Conservation (phyloP, 2,797 vertebrate species). For the Apogon talboti region DNA sequence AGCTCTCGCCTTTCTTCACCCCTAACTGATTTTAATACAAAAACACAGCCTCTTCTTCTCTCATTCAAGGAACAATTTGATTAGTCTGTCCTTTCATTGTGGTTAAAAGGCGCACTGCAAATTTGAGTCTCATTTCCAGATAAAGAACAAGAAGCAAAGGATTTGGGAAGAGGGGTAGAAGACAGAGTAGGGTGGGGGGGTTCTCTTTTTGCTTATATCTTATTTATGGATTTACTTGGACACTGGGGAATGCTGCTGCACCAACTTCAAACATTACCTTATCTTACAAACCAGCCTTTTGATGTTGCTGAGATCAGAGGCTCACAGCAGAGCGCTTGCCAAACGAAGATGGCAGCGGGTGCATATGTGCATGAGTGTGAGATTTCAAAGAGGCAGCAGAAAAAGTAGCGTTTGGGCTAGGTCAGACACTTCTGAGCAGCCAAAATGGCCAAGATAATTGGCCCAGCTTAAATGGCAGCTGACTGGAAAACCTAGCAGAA, state of each 20-base stretch:
- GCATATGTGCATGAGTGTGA: conserved; percentile 87
- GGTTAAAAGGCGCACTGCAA: conserved; percentile 82
- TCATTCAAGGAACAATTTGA: conserved; percentile 78
- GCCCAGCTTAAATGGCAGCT: conserved; percentile 89
- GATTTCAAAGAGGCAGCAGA: conserved; percentile 90
- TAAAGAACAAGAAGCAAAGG: conserved; percentile 66
- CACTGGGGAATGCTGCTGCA: conserved; percentile 90
- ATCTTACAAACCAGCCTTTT: conserved; percentile 98
- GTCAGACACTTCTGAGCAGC: conserved; percentile 87
- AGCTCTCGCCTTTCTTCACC: conserved; percentile 15
- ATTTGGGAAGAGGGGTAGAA: conserved; percentile 60
- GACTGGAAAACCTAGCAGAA: conserved; percentile 81
- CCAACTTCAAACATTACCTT: conserved; percentile 97
- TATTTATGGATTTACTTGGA: conserved; percentile 96
- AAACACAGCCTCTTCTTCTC: conserved; percentile 35
- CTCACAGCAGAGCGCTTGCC: conserved; percentile 89
- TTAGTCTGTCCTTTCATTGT: conserved; percentile 73
- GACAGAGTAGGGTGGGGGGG: conserved; percentile 62
- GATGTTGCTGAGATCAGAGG: conserved; percentile 94
- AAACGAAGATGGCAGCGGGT: conserved; percentile 86
- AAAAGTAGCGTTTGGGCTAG: conserved; percentile 89
- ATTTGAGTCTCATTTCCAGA: conserved; percentile 83
- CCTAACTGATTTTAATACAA: conserved; percentile 49
- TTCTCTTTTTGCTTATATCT: conserved; percentile 88
- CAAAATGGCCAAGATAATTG: conserved; percentile 90